Evolutionary conservation across 2,797 vertebrate species (phyloP).

Genomic region (Hirundo rustica): DNA sequence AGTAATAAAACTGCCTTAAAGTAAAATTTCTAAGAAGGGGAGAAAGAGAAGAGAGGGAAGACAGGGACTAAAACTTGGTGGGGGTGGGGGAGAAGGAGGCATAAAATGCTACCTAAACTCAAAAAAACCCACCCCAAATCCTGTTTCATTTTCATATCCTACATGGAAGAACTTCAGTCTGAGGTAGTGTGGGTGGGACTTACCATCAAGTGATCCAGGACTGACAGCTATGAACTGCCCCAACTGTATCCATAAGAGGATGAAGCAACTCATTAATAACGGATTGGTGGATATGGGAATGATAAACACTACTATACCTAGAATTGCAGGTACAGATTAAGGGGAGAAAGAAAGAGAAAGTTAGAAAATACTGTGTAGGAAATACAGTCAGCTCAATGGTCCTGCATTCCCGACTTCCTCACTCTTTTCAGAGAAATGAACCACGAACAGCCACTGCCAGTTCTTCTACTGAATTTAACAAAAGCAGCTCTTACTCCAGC

Average conservation of each 20-base stretch:
- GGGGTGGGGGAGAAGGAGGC: neutral
- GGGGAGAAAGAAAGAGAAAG: constrained; percentile 66
- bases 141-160: constrained; percentile 49
- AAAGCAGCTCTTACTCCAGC: neutral
- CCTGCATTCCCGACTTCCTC: constrained; percentile 17
- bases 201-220: constrained; percentile 71
- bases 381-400: constrained; percentile 28
- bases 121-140: neutral
- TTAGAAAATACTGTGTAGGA: constrained; percentile 61
- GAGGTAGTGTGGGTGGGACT: constrained; percentile 65
- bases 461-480: neutral
- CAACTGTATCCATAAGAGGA: constrained; percentile 70
- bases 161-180: constrained; percentile 62
- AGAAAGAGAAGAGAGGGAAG: neutral
- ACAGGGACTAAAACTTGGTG: neutral
- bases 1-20: neutral
- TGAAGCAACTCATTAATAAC: constrained; percentile 72
- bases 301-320: constrained; percentile 72
- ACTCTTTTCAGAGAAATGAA: neutral
- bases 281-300: constrained; percentile 73
- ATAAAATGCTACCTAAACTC: constrained; percentile 7
- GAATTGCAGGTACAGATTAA: constrained; percentile 64
- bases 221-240: constrained; percentile 71
- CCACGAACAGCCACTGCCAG: neutral
- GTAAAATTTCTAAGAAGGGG: neutral